These are phyloP conservation scores for Drosophila saltans DNA, from an alignment of 1,140 invertebrate species.

Conservation along the genomic window DNA sequence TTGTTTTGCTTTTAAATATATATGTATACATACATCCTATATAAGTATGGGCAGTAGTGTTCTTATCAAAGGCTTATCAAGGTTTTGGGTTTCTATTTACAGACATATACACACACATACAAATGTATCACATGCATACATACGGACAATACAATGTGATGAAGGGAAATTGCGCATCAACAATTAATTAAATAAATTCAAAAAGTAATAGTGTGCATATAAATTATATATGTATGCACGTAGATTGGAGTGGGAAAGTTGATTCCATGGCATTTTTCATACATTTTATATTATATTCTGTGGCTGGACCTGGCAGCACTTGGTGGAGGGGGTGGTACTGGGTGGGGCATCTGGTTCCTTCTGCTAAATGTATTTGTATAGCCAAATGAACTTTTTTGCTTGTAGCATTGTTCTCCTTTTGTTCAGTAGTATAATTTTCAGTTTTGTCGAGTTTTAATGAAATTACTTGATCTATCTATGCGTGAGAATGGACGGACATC, in stretches of 20 bases:
- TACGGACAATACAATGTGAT: conserved; percentile 1
- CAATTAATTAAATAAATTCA: conserved; percentile 1
- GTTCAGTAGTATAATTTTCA: conserved; percentile 6
- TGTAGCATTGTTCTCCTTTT: background rate
- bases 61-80: conserved; percentile 12
- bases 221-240: background rate
- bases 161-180: conserved; percentile 4
- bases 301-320: background rate
- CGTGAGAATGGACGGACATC: no score
- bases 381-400: background rate
- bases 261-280: background rate
- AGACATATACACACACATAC: background rate
- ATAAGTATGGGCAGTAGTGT: background rate
- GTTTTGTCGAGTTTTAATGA: conserved; percentile 3
- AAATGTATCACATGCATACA: background rate
- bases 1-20: background rate
- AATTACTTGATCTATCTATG: conserved; percentile 1
- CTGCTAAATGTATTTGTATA: background rate
- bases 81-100: conserved; percentile 1
- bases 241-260: background rate
- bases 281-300: background rate
- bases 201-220: background rate
- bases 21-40: background rate
- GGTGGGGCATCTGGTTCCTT: background rate
- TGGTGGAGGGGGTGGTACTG: background rate